These are phyloP conservation scores for Machaerirhynchus nigripectus DNA, from an alignment of 2,113 vertebrate genomes.

Conservation along the genomic window DNA sequence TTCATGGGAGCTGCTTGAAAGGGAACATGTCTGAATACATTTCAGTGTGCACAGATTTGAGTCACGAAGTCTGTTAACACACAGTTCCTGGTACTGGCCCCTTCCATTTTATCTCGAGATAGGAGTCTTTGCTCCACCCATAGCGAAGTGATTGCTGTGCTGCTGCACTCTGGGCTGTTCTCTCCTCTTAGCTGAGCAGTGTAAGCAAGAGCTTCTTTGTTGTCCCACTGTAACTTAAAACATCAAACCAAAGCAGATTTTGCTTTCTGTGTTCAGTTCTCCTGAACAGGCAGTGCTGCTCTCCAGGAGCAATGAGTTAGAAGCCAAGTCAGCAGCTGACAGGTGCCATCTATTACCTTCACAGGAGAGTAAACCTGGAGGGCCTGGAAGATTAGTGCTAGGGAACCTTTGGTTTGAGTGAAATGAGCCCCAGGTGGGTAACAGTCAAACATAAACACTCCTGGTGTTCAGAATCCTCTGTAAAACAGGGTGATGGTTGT, in stretches of 20 bases:
- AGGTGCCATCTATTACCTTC: background rate
- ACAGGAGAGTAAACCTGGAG: background rate
- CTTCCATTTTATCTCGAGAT: constrained; percentile 40
- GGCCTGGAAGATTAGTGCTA: background rate
- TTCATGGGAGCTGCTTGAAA: background rate
- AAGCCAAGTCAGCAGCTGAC: background rate
- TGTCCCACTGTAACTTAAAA: background rate
- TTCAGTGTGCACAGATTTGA: constrained; percentile 42
- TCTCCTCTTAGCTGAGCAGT: background rate
- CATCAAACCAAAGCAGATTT: background rate
- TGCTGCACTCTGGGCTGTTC: background rate
- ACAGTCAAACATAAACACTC: background rate
- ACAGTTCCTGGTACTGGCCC: constrained; percentile 40
- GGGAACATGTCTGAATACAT: background rate
- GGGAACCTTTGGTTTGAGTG: background rate
- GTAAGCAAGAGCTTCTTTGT: background rate
- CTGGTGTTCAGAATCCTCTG: background rate
- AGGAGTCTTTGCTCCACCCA: constrained; percentile 23
- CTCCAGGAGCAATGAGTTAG: background rate
- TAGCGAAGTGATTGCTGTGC: background rate
- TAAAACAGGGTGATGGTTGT: background rate
- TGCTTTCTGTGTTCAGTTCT: background rate
- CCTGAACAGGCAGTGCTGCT: background rate
- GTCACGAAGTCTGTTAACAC: constrained; percentile 21
- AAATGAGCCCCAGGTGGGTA: background rate